A percentile compares a stretch with the other conserved stretches of the same genome.
Evolutionary conservation across 1,140 invertebrate species (phyloP).

Genomic region (Drosophila watanabei): DNA sequence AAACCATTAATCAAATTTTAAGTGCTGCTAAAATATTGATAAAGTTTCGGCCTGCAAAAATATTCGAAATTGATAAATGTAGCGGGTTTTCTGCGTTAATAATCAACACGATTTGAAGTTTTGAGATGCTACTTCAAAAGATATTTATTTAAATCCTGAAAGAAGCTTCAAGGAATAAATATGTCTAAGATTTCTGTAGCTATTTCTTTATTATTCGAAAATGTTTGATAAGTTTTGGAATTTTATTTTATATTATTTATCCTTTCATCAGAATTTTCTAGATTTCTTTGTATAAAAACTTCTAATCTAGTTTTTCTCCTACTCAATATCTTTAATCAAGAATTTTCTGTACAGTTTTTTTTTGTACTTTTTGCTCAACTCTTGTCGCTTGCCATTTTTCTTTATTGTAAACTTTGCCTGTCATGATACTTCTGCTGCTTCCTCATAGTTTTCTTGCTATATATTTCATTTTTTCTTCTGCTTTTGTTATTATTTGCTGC

Average conservation of each 20-base stretch:
- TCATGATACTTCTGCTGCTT: conserved; percentile 37
- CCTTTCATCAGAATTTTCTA: background rate
- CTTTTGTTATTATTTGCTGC: conserved; percentile 36
- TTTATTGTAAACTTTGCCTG: conserved; percentile 46
- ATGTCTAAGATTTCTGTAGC: background rate
- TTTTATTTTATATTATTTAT: background rate
- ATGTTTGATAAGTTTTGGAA: background rate
- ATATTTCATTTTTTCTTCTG: conserved; percentile 12
- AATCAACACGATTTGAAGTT: background rate
- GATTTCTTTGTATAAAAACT: background rate
- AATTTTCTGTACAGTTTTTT: background rate
- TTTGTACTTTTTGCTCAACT: background rate
- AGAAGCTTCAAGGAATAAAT: background rate
- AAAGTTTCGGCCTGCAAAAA: conserved; percentile 24
- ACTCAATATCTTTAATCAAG: background rate
- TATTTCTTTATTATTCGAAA: background rate
- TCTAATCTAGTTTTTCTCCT: background rate
- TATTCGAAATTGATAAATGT: conserved; percentile 24
- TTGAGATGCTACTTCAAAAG: no score
- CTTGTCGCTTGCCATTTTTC: conserved; percentile 22
- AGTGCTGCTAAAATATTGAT: conserved; percentile 70
- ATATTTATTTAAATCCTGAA: no score
- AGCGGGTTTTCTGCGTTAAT: no score
- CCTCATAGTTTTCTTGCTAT: conserved; percentile 33
- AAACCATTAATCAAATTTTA: conserved; percentile 71